These are phyloP conservation scores for Sebastes oblongus DNA, from an alignment of 2,797 vertebrate genomes.

Conservation along the genomic window DNA sequence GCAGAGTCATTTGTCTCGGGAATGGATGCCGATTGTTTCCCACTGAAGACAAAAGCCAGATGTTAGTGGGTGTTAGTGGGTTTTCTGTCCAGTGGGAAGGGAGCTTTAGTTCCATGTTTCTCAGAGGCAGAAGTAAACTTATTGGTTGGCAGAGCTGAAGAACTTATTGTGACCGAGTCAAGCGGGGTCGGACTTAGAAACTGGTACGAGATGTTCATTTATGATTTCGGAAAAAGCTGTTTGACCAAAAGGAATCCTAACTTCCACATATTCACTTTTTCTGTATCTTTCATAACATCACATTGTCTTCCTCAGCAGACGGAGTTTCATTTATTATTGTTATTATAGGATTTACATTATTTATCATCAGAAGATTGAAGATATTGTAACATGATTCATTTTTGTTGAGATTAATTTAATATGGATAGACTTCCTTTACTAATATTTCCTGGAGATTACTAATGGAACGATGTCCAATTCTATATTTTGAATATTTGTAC, in stretches of 20 bases:
- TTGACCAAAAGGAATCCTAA: not conserved
- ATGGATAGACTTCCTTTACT: not conserved
- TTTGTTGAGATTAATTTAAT: not conserved
- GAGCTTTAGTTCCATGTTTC: not conserved
- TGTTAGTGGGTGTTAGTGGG: too few species aligned
- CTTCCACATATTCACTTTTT: not conserved
- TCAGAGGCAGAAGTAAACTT: not conserved
- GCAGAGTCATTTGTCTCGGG: too few species aligned
- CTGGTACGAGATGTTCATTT: not conserved
- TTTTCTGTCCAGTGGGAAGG: too few species aligned
- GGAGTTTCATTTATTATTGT: not conserved
- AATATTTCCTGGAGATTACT: not conserved
- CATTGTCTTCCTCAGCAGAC: not conserved
- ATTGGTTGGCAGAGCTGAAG: not conserved
- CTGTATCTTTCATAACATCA: not conserved
- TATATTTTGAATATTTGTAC: not conserved
- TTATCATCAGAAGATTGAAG: not conserved
- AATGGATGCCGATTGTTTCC: too few species aligned
- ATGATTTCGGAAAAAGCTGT: not conserved
- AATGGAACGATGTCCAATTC: not conserved
- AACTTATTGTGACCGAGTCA: not conserved
- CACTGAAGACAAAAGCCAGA: too few species aligned
- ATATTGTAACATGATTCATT: not conserved
- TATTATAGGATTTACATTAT: not conserved
- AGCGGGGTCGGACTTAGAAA: not conserved